Evolutionary conservation across 2,888 invertebrate genomes (phyloP).

Genomic region (Seira sanloemensis): DNA sequence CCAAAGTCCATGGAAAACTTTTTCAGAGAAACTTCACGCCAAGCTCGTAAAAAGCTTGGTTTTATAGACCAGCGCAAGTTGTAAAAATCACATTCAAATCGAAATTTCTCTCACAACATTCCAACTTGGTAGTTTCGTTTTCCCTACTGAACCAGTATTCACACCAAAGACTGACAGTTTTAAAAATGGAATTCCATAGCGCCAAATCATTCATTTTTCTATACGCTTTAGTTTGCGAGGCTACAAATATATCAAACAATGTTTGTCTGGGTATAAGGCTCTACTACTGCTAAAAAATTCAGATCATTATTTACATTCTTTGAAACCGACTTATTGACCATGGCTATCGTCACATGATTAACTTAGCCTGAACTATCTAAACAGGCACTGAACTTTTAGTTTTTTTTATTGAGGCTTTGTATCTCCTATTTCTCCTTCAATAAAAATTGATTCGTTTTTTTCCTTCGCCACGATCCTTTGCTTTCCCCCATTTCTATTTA

Average conservation of each 20-base stretch:
- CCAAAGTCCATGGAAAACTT: constrained; percentile 26
- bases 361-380: no score
- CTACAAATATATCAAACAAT: no score
- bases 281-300: no score
- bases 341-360: constrained; percentile 53
- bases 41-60: constrained; percentile 52
- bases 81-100: constrained; percentile 54
- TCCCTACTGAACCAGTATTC: background rate
- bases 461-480: background rate
- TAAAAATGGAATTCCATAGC: constrained; percentile 12
- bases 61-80: constrained; percentile 53
- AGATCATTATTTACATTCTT: background rate
- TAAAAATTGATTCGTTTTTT: constrained; percentile 3
- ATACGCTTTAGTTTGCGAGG: no score
- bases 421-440: background rate
- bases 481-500: constrained; percentile 8
- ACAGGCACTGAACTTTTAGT: background rate
- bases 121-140: no score
- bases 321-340: constrained; percentile 40
- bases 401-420: background rate
- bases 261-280: no score
- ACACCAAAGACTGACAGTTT: background rate
- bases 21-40: constrained; percentile 49
- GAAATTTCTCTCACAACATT: background rate
- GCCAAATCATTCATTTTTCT: constrained; percentile 2